Base-by-base conservation (phyloP, 1,140 invertebrate species). In the Arion vulgaris region DNA sequence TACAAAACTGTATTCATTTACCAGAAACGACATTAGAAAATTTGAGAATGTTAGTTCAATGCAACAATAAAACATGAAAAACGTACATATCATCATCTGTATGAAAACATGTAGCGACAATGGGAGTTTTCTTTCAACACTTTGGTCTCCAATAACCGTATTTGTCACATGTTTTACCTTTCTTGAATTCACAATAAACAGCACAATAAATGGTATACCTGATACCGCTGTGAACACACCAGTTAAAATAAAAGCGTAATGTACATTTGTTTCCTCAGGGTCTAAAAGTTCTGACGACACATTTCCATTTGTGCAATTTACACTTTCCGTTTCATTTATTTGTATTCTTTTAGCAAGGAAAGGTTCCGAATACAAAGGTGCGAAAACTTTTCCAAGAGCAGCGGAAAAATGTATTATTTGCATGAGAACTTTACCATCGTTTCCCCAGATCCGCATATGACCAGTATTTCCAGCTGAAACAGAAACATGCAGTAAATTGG, bases 381-480 rank as follows among this genome's bases (percentile, higher is more conserved):
- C 79, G 13, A 88, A 32, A 23, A 85, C 72, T 57, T 85, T 86
- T 28, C 87, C 87, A 62, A 87, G 57, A 34, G 87, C 85, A 80
- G n/a, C n/a, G n/a, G n/a, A n/a, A n/a, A n/a, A n/a, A n/a, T n/a
- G n/a, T n/a, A n/a, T n/a, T n/a, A n/a, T n/a, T n/a, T n/a, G n/a
- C n/a, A n/a, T n/a, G n/a, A n/a, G n/a, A n/a, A n/a, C n/a, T n/a
- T n/a, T n/a, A 86, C 91, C 92, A 34, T 92, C 87, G 51, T 88
- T 86, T 4, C 92, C 91, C 93, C 93, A 94, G 13, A 93, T 86
- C 72, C 91, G 85, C 34, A 93, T 78, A 78, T 92, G 90, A 69
- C 91, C 85, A 7, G 93, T n/a, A n/a, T n/a, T n/a, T n/a, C n/a
- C n/a, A n/a, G n/a, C n/a, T n/a, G n/a, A n/a, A n/a, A n/a, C n/a